These are phyloP conservation scores for Lochmaea crataegi DNA, from an alignment of 2,888 invertebrate species.

Conservation along the genomic window DNA sequence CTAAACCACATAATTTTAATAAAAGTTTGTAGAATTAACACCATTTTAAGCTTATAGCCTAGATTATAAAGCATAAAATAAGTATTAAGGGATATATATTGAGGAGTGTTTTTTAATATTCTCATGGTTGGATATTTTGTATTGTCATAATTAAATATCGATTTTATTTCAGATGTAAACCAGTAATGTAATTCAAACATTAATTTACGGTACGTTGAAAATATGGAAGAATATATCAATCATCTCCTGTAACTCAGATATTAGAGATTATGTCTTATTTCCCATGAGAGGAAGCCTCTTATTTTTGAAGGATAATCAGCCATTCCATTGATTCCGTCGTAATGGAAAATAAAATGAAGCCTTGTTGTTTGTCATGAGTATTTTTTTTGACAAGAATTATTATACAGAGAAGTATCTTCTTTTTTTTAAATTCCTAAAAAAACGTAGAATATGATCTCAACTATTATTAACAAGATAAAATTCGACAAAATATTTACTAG, in stretches of 20 bases:
- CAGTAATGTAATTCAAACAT: too few species aligned
- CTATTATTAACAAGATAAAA: neutral
- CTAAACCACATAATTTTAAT: too few species aligned
- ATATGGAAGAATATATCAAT: neutral
- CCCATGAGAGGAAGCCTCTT: slow-evolving; percentile 34
- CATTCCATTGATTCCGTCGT: slow-evolving; percentile 27
- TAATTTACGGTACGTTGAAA: neutral
- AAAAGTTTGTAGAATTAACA: too few species aligned
- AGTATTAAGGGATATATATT: too few species aligned
- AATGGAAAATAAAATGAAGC: slow-evolving; percentile 22
- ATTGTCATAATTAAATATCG: neutral
- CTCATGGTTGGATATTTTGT: too few species aligned
- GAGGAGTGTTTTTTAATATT: too few species aligned
- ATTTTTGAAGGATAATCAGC: slow-evolving; percentile 32
- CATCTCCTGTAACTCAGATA: slow-evolving; percentile 11
- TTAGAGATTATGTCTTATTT: slow-evolving; percentile 34
- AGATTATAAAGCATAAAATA: too few species aligned
- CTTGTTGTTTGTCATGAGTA: slow-evolving; percentile 20
- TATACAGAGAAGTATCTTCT: neutral
- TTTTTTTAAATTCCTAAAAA: neutral
- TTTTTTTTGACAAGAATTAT: slow-evolving; percentile 9
- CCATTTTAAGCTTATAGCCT: too few species aligned
- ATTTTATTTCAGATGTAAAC: neutral
- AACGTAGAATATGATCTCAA: neutral
- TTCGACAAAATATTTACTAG: too few species aligned